Evolutionary conservation across 1,140 invertebrate species (phyloP).

Genomic region (Aradophagus sp.): DNA sequence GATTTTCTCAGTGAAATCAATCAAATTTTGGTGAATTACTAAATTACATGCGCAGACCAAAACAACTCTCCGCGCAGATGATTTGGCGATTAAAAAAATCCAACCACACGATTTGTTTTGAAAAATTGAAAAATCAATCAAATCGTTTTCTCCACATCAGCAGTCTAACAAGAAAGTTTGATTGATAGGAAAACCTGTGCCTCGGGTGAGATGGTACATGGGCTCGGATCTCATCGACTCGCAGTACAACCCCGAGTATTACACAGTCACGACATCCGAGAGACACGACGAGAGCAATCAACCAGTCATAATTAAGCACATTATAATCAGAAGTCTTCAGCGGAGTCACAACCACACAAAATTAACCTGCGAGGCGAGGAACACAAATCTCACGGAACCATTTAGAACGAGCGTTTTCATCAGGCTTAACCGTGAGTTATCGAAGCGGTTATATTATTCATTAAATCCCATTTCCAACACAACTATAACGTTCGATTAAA

Average conservation of each 20-base stretch:
- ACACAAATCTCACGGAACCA: conserved; percentile 77
- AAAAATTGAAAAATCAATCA: too few relatives aligned
- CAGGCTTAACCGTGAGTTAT: conserved; percentile 79
- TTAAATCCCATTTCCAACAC: background rate
- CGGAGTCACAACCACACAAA: conserved; percentile 76
- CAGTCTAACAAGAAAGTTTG: conserved; percentile 3
- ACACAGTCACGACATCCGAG: conserved; percentile 66
- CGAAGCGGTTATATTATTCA: background rate
- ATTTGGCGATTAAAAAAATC: too few relatives aligned
- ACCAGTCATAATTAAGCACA: conserved; percentile 75
- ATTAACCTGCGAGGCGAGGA: conserved; percentile 79
- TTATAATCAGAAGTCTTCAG: conserved; percentile 71
- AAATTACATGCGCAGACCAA: too few relatives aligned
- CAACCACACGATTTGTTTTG: too few relatives aligned
- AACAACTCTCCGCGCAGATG: too few relatives aligned
- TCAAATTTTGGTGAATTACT: too few relatives aligned
- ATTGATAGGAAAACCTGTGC: conserved; percentile 76
- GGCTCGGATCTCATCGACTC: conserved; percentile 76
- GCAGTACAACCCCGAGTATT: conserved; percentile 61
- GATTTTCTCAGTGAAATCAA: too few relatives aligned
- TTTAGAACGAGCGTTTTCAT: conserved; percentile 76
- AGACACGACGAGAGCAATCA: conserved; percentile 62
- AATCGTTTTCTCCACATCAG: too few relatives aligned
- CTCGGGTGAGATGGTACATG: conserved; percentile 77
- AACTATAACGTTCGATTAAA: too few relatives aligned